A percentile compares a stretch with the other conserved stretches of the same genome.
phyloP scores from a whole-genome alignment of 2,888 invertebrate species.

The Cephus runcator region DNA sequence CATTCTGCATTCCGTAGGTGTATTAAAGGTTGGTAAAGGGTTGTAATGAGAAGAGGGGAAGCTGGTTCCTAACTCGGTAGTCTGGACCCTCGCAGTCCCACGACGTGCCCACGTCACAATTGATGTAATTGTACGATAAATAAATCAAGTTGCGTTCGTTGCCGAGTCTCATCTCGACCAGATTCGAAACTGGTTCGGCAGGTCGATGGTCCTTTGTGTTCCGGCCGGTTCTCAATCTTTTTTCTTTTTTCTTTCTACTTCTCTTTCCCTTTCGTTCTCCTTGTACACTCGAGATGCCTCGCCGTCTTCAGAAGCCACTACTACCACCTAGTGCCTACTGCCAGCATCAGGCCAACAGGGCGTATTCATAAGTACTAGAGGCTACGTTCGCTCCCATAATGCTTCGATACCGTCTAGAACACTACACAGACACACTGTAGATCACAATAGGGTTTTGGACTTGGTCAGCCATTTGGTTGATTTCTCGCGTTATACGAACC shows the following conservation, averaged over 20 bases:
- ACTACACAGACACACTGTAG: background rate
- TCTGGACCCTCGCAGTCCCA: background rate
- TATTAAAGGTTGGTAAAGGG: background rate
- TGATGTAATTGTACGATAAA: constrained; percentile 40
- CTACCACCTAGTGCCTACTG: background rate
- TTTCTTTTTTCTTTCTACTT: constrained; percentile 10
- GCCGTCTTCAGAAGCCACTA: background rate
- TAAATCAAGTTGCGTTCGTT: constrained; percentile 39
- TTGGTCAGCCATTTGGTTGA: background rate
- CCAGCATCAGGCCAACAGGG: background rate
- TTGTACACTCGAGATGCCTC: constrained; percentile 19
- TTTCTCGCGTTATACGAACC: background rate
- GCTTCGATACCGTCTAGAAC: background rate
- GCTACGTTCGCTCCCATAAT: background rate
- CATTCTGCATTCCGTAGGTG: background rate
- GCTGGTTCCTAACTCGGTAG: background rate
- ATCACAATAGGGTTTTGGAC: background rate
- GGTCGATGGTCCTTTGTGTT: constrained; percentile 43
- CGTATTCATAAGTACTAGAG: background rate
- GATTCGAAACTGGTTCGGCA: constrained; percentile 44
- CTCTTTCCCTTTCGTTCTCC: constrained; percentile 21
- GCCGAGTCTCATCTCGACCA: constrained; percentile 25
- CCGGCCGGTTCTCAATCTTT: constrained; percentile 5
- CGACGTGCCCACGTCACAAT: constrained; percentile 22
- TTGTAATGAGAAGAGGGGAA: background rate